A percentile compares a stretch with the other conserved stretches of the same genome.
These are phyloP conservation scores for Drosophila hydei DNA, from an alignment of 1,140 invertebrate species.

Conservation along the genomic window DNA sequence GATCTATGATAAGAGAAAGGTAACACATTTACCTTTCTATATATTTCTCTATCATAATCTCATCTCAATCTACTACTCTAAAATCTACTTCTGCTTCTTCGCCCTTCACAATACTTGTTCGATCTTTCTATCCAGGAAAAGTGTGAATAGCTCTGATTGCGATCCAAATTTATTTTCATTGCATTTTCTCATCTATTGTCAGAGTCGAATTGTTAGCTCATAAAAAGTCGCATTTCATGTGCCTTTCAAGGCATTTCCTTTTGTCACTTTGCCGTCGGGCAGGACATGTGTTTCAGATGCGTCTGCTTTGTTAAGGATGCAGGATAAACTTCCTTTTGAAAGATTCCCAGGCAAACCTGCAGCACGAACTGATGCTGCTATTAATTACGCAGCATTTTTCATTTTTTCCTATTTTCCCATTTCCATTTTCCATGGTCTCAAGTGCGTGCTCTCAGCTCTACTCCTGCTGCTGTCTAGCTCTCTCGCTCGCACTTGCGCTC, in stretches of 20 bases:
- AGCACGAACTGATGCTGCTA: slow-evolving; percentile 42
- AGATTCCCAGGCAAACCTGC: slow-evolving; percentile 26
- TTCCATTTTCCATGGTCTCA: slow-evolving; percentile 77
- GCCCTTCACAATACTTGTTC: too few species aligned
- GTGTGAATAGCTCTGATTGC: slow-evolving; percentile 54
- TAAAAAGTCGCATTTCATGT: slow-evolving; percentile 63
- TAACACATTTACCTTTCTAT: too few species aligned
- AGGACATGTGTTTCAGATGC: slow-evolving; percentile 10
- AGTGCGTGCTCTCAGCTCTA: slow-evolving; percentile 30
- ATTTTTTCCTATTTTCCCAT: slow-evolving; percentile 70
- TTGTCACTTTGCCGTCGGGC: slow-evolving; percentile 44
- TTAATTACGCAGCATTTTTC: slow-evolving; percentile 82
- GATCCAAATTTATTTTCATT: not conserved
- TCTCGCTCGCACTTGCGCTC: not conserved
- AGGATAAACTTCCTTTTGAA: slow-evolving; percentile 64
- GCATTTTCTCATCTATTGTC: slow-evolving; percentile 5
- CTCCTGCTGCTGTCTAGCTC: not conserved
- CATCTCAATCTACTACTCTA: too few species aligned
- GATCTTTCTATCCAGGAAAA: slow-evolving; percentile 10
- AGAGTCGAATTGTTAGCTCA: slow-evolving; percentile 27
- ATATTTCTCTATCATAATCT: too few species aligned
- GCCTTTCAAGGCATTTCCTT: slow-evolving; percentile 56
- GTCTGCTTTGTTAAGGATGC: slow-evolving; percentile 15
- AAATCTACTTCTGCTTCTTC: too few species aligned
- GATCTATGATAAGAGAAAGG: too few species aligned